Percentiles rank a stretch among this genome's conserved stretches.
These are phyloP conservation scores for Netelia melanura DNA, from an alignment of 2,888 invertebrate genomes.

Conservation along the genomic window DNA sequence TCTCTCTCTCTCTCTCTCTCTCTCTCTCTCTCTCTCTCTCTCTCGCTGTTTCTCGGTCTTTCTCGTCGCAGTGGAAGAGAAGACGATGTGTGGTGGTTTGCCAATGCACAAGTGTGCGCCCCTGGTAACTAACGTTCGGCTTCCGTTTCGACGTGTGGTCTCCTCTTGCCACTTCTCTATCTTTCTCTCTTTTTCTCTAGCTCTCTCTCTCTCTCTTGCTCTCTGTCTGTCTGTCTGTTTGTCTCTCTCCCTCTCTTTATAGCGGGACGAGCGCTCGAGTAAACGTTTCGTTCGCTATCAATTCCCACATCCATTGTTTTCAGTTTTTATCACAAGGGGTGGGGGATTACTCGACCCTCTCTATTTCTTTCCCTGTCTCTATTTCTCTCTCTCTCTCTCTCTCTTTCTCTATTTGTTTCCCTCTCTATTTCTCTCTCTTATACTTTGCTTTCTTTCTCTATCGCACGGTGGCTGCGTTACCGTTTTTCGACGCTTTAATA, in stretches of 20 bases:
- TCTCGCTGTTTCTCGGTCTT: background rate
- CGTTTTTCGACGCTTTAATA: constrained; percentile 65
- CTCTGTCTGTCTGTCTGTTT: background rate
- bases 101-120: constrained; percentile 57
- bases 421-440: background rate
- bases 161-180: constrained; percentile 22
- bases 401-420: no score
- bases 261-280: constrained; percentile 36
- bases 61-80: background rate
- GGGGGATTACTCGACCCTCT: constrained; percentile 47
- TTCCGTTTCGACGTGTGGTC: constrained; percentile 58
- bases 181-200: background rate
- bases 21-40: no score
- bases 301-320: constrained; percentile 78
- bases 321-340: constrained; percentile 65
- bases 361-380: no score
- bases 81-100: constrained; percentile 9
- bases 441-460: constrained; percentile 40
- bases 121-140: constrained; percentile 64
- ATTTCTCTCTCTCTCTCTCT: no score
- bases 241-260: background rate
- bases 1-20: no score
- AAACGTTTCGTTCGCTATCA: constrained; percentile 74
- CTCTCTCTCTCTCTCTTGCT: background rate
- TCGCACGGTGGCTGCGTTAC: constrained; percentile 64